Evolutionary conservation across 2,113 vertebrate species (phyloP).

Genomic region (Sturnira hondurensis): DNA sequence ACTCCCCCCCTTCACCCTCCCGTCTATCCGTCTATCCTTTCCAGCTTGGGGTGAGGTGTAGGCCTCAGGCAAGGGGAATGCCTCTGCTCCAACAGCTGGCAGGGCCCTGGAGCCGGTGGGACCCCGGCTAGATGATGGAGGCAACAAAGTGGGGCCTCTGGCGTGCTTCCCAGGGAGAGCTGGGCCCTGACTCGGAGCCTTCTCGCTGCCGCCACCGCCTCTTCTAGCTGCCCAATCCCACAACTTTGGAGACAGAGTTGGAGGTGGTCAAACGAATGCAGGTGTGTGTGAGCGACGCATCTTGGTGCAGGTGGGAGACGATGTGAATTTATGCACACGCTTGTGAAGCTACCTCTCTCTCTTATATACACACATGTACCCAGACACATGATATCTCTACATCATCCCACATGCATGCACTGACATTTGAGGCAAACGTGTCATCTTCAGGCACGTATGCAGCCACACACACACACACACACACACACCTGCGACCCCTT

Average conservation of each 20-base stretch:
- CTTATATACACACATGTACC: not conserved
- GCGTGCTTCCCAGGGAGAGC: not conserved
- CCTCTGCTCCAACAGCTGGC: not conserved
- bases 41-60: not conserved
- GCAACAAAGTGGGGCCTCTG: not conserved
- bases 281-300: not conserved
- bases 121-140: not conserved
- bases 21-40: constrained; percentile 20
- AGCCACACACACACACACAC: not conserved
- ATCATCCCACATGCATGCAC: not conserved
- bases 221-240: not conserved
- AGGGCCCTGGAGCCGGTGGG: not conserved
- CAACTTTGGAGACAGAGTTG: not conserved
- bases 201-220: not conserved
- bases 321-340: fast-evolving
- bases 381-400: not conserved
- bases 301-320: not conserved
- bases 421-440: not conserved
- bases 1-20: constrained; percentile 33
- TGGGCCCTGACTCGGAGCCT: not conserved
- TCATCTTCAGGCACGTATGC: not conserved
- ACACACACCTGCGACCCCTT: not conserved
- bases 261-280: not conserved
- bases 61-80: not conserved
- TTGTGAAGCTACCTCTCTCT: not conserved